phyloP scores from a whole-genome alignment of 2,113 vertebrate genomes.

The Platichthys flesus region DNA sequence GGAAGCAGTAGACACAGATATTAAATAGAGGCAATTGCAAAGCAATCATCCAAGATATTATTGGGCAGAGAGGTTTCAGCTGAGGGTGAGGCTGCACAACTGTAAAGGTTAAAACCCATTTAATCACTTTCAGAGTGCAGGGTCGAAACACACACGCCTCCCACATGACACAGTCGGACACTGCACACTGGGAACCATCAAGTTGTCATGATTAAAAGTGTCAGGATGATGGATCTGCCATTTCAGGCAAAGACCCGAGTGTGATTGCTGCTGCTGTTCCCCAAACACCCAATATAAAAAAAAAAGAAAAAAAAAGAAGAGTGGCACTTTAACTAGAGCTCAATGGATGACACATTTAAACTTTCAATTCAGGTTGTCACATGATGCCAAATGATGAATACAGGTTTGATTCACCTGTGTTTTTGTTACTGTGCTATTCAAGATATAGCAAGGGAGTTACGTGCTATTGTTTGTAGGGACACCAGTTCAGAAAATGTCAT shows the following conservation, averaged over 20 bases:
- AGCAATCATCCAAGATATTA: slow-evolving; percentile 73
- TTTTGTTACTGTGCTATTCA: background rate
- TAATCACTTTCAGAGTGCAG: background rate
- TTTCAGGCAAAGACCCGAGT: background rate
- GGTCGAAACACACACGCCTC: background rate
- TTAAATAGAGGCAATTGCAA: slow-evolving; percentile 80
- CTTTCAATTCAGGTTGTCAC: background rate
- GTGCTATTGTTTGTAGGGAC: background rate
- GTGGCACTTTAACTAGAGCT: slow-evolving; percentile 20
- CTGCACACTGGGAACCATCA: background rate
- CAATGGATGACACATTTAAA: slow-evolving; percentile 1
- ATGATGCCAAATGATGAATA: background rate
- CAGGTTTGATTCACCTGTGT: background rate
- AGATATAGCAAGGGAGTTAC: background rate
- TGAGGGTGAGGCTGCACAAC: slow-evolving; percentile 31
- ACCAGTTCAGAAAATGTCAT: background rate
- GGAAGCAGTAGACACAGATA: slow-evolving; percentile 55
- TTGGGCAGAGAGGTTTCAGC: slow-evolving; percentile 48
- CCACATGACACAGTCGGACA: background rate
- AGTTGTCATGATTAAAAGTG: background rate
- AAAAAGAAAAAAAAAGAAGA: background rate
- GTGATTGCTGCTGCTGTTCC: slow-evolving; percentile 36
- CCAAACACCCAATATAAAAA: slow-evolving; percentile 47
- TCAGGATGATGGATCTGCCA: background rate
- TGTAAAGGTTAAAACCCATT: slow-evolving; percentile 33